Evolutionary conservation across 2,888 invertebrate genomes (phyloP).

Genomic region (Coelogynopora nodosa): DNA sequence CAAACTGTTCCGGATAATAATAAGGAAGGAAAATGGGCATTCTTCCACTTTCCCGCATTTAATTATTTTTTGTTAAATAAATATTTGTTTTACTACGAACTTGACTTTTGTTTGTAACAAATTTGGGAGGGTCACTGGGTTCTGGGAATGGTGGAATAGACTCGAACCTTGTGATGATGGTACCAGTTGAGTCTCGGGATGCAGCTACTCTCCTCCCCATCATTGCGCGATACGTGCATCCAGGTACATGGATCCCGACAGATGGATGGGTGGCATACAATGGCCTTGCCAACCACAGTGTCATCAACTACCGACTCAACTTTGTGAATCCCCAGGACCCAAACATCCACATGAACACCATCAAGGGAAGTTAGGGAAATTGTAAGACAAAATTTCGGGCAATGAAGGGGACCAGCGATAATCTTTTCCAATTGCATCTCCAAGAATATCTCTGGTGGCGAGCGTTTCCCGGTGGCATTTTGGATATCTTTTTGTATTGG

Average conservation of each 20-base stretch:
- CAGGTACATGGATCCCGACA: neutral
- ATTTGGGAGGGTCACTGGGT: slow-evolving; percentile 8
- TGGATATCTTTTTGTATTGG: no score
- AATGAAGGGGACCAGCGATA: no score
- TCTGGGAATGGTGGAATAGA: neutral
- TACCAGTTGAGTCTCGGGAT: neutral
- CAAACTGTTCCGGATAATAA: no score
- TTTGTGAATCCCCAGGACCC: neutral
- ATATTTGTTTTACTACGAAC: neutral
- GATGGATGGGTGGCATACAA: neutral
- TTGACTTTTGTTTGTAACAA: neutral
- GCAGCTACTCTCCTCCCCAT: neutral
- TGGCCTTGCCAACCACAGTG: neutral
- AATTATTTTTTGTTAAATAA: neutral
- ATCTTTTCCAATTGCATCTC: no score
- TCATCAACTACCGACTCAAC: neutral
- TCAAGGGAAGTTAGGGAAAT: no score
- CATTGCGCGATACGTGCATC: neutral
- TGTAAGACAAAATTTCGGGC: no score
- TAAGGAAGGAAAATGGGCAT: neutral
- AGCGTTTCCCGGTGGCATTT: no score
- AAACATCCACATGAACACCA: neutral
- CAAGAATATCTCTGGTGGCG: no score
- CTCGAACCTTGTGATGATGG: no score
- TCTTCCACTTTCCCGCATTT: neutral